Evolutionary conservation across 35 echinoderm and acorn worm genomes (phyloP).

Genomic region (Hemicentrotus pulcherrimus): DNA sequence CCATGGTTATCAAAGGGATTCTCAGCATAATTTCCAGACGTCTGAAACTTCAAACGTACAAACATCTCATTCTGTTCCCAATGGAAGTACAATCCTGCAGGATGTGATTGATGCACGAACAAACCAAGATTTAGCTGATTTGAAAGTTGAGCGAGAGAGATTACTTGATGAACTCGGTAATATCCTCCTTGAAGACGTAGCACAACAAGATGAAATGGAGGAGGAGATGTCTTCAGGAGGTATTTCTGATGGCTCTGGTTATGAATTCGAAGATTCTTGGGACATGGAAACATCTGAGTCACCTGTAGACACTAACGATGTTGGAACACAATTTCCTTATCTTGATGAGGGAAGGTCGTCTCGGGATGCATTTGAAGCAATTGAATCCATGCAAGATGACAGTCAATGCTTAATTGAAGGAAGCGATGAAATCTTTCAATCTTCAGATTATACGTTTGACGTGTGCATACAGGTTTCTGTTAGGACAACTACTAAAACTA

Average conservation of each 20-base stretch:
- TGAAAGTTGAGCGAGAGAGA: not conserved
- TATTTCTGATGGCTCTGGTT: not conserved
- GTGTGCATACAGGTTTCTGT: not conserved
- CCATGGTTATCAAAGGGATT: not conserved
- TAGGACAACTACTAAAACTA: not conserved
- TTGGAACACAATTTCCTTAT: not conserved
- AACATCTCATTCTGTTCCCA: not conserved
- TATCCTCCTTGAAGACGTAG: not conserved
- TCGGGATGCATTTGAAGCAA: not conserved
- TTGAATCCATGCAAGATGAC: not conserved
- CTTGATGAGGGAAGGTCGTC: not conserved
- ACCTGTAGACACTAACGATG: not conserved
- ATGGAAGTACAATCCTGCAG: no score
- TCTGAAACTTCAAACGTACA: not conserved
- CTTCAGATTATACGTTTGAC: not conserved
- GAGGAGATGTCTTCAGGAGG: not conserved
- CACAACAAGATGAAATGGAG: not conserved
- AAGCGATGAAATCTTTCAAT: not conserved
- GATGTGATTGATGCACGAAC: not conserved
- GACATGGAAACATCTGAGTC: not conserved
- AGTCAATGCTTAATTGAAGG: not conserved
- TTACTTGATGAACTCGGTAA: not conserved
- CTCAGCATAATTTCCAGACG: not conserved
- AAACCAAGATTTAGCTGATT: not conserved
- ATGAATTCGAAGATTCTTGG: not conserved